Evolutionary conservation across 2,797 vertebrate species (phyloP).

Genomic region (Arnoldichthys spilopterus): DNA sequence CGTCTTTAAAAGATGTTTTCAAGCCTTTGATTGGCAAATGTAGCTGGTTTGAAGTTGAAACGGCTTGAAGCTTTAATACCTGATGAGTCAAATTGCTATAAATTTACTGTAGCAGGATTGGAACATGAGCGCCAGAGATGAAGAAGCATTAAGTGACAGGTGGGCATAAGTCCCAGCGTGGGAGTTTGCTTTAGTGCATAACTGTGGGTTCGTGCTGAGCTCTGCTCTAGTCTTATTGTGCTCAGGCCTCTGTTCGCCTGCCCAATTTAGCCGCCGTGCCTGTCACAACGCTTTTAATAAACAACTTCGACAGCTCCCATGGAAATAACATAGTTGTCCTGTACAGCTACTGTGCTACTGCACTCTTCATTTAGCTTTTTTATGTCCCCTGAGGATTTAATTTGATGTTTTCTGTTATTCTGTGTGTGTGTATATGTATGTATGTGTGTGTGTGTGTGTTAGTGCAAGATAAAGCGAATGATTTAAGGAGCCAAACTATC

Average conservation of each 20-base stretch:
- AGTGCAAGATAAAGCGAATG: constrained; percentile 25
- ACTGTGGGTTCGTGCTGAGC: constrained; percentile 26
- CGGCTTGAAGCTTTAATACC: not conserved
- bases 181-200: constrained; percentile 42
- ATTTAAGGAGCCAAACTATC: constrained; percentile 35
- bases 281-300: constrained; percentile 55
- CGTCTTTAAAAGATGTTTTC: not conserved
- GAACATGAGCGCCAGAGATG: constrained; percentile 29
- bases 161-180: constrained; percentile 48
- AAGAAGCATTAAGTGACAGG: constrained; percentile 47
- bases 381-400: constrained; percentile 40
- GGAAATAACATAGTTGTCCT: constrained; percentile 48
- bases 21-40: not conserved
- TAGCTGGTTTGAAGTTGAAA: not conserved
- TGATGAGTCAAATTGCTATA: not conserved
- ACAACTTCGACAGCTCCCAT: constrained; percentile 44
- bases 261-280: constrained; percentile 48
- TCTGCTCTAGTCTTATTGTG: constrained; percentile 35
- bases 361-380: constrained; percentile 30
- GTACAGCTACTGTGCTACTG: constrained; percentile 35
- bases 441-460: constrained; percentile 20
- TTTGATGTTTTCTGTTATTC: constrained; percentile 27
- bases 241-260: constrained; percentile 37
- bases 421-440: not conserved
- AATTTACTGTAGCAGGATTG: constrained; percentile 2